Evolutionary conservation across 1,140 invertebrate genomes (phyloP), one percentile per base, ranked within the genome.

Genomic region (Eubasilissa regina): DNA sequence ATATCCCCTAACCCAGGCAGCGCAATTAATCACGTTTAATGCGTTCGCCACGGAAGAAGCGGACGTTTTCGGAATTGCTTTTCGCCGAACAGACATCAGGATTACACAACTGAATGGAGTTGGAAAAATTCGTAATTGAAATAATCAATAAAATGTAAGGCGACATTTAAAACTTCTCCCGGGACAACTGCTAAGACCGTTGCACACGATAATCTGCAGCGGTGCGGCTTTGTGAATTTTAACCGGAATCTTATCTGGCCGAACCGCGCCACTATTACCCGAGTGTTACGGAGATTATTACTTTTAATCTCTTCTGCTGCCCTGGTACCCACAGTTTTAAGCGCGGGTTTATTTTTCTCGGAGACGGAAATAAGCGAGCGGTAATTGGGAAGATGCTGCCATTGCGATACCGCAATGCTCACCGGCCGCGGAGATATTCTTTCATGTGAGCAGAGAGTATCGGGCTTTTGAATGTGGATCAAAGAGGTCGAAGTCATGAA

Each of bases 211-310:
- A 82, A 82, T 82, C 81, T 82, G 75, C 75, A 79, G 45, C 74
- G 55, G 19, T 66, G 78, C 75, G 75, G 81, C 81, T 82, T 82
- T 82, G 81, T 80, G 81, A 80, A 82, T 82, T 82, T 82, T 82
- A 82, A 82, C 81, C 70, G 64, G 75, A 78, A 82, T 78, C 76
- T 82, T 80, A 80, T 75, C 81, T 72, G 78, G 58, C 48, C 51
- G 66, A 55, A 66, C 21, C 53, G 48, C 58, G 72, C 77, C 44
- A 48, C 81, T 80, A 82, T 82, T 80, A 82, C 75, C 62, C 56
- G 43, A 75, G 81, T 77, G 80, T 82, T 82, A 78, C 72, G 81
- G 58, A 82, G 81, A 82, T 82, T 82, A 82, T 82, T 80, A 80
- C 81, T 82, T 82, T 82, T 82, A 82, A 82, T 82, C 78, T 77